Base-by-base conservation (phyloP, 2,113 vertebrate species). In the Brevimyrus niger region DNA sequence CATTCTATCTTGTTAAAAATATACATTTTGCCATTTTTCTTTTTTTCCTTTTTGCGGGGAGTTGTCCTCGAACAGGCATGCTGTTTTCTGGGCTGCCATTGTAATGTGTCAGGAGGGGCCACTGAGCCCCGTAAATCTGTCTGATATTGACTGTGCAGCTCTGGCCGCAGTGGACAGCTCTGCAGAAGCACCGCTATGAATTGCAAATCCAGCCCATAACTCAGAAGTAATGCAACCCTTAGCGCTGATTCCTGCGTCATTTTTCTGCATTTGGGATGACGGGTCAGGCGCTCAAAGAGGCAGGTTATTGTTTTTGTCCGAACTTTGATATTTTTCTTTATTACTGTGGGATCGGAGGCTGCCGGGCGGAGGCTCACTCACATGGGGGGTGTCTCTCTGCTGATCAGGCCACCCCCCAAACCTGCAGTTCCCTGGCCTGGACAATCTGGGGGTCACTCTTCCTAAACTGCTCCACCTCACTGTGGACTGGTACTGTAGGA, bases 181-280 rank as follows among this genome's bases (percentile, higher is more conserved):
- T 97, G 96, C 95, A 13, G 96, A 96, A 94, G 94, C 94, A 95
- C 96, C 97, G 95, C 96, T 97, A 97, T 97, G 97, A 98, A 98
- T 98, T 98, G 97, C 97, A 98, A 98, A 98, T 98, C 94, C 95
- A 84, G 88, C 95, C 92, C 96, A 97, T 98, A 97, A 98, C 97
- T 99, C 97, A 97, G 95, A 96, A 93, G 96, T 97, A 98, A 97
- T 98, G 97, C 96, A 96, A 97, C 97, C 96, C 96, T 93, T 93
- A 94, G 91, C 93, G 94, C 93, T 92, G 94, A 94, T 92, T 84
- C 92, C 92, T 92, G 91, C 93, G 92, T 94, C 94, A 95, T 94
- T 91, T 61, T 92, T 94, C 94, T 94, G 93, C 94, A 95, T 96
- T 95, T 95, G 94, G 93, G 90, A 91, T 92, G 93, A 92, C 90